Base-by-base conservation (phyloP, 2,888 invertebrate genomes). In the Drosophila kokeensis region DNA sequence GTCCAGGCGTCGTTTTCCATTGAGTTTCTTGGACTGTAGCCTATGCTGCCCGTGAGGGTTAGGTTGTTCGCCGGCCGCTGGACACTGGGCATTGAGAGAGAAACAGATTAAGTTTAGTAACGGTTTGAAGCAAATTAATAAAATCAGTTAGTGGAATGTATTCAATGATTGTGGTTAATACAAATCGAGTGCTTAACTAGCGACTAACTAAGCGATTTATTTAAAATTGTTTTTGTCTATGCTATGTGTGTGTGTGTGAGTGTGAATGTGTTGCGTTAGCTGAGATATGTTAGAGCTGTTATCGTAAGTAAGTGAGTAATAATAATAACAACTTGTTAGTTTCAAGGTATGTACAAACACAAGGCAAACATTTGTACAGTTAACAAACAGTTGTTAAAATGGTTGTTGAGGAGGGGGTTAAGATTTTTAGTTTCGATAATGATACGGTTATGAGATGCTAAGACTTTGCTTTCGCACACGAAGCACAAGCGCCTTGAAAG, bases 1-100 rank as follows among this genome's bases (percentile, higher is more conserved):
- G 69, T 87, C 87, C 87, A 87, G 55, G 78, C 87, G 78, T 86
- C 90, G 83, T 82, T 76, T 80, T 87, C 90, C 90, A 87, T 70
- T 59, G 90, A 87, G 70, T 90, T 90, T 86, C 87, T 75, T 58
- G 87, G 89, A 64, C 87, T 87, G 87, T 87, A 87, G 40, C 70
- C 70, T 58, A 61, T 61, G 83, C 70, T 79, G 65, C 85, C 85
- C 42, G 87, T 87, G 49, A 87, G 82, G 49, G 90, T 87, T 50
- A 90, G 66, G 76, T 87, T 90, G 90, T 87, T 87, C 52, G 80
- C 78, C 63, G 87, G 89, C 4, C 90, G 76, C 69, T 69, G 85
- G 50, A 76, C 75, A 76, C 87, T 87, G 55, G 48, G 21, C 42
- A 21, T 32, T 36, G 40, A 53, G 36, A 63, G 32, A 64, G 13